Conservation (phyloP, 2,113 vertebrate genomes). For the Sceloporus undulatus region DNA sequence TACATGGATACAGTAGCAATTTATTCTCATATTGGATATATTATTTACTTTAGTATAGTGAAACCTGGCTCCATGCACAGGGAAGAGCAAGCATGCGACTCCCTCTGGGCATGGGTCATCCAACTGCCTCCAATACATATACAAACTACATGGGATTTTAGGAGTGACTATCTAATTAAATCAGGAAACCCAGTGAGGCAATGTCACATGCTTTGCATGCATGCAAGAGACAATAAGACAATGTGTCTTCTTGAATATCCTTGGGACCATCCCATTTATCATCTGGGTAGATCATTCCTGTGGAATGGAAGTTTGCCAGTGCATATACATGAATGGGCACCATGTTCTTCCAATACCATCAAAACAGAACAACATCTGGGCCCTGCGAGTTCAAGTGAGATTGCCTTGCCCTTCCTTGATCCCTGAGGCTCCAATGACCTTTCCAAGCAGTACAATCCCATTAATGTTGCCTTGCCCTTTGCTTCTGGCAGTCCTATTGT, state of each 20-base stretch:
- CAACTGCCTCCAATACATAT: too few species aligned
- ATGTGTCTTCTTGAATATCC: not conserved
- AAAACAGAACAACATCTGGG: not conserved
- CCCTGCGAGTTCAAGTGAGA: not conserved
- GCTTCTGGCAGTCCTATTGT: not conserved
- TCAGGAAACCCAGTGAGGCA: too few species aligned
- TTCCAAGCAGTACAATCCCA: not conserved
- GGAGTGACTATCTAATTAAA: too few species aligned
- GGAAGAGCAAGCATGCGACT: too few species aligned
- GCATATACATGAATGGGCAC: not conserved
- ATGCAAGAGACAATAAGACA: not conserved
- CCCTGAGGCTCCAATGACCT: not conserved
- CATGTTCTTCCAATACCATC: not conserved
- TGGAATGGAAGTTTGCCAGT: not conserved
- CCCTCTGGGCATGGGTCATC: too few species aligned
- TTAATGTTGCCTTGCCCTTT: not conserved
- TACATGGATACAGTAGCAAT: not conserved
- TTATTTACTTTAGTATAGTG: not conserved
- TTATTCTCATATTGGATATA: not conserved
- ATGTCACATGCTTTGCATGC: too few species aligned
- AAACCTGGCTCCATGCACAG: too few species aligned
- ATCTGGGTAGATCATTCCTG: not conserved
- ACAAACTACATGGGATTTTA: too few species aligned
- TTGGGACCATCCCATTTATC: not conserved
- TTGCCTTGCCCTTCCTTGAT: not conserved